Percentiles rank a stretch among this genome's conserved stretches.
These are phyloP conservation scores for Ophraella communa DNA, from an alignment of 2,888 invertebrate species.

Conservation along the genomic window DNA sequence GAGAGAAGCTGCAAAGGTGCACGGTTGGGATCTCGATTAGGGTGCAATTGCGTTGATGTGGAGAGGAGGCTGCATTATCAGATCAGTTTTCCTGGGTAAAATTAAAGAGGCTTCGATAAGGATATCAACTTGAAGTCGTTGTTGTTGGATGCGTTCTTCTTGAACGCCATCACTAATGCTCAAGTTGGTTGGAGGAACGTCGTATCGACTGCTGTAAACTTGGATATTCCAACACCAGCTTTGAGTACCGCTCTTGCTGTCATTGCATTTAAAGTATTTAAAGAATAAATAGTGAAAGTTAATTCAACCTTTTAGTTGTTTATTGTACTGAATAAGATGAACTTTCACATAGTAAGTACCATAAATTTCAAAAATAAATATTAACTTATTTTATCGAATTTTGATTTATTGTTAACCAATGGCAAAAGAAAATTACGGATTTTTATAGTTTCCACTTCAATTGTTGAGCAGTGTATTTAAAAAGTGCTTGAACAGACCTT, in stretches of 20 bases:
- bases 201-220: slow-evolving; percentile 69
- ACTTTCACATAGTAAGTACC: no score
- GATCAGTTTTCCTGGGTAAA: slow-evolving; percentile 88
- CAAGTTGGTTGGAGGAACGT: slow-evolving; percentile 88
- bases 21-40: slow-evolving; percentile 95
- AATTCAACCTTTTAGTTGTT: no score
- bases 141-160: slow-evolving; percentile 92
- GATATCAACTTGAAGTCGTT: slow-evolving; percentile 87
- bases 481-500: no score
- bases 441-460: no score
- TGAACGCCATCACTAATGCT: slow-evolving; percentile 78
- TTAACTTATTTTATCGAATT: no score
- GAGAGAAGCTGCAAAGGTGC: slow-evolving; percentile 88
- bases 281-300: no score
- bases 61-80: slow-evolving; percentile 98
- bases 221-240: slow-evolving; percentile 87
- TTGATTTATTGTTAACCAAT: no score
- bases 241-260: slow-evolving; percentile 94
- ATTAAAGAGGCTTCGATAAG: slow-evolving; percentile 93
- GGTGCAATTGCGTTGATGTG: slow-evolving; percentile 99
- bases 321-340: no score
- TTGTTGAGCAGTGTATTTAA: no score
- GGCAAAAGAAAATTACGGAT: no score
- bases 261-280: no score
- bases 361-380: no score